Evolutionary conservation across 2,888 invertebrate species (phyloP).

Genomic region (Arrhopalites spinosus): DNA sequence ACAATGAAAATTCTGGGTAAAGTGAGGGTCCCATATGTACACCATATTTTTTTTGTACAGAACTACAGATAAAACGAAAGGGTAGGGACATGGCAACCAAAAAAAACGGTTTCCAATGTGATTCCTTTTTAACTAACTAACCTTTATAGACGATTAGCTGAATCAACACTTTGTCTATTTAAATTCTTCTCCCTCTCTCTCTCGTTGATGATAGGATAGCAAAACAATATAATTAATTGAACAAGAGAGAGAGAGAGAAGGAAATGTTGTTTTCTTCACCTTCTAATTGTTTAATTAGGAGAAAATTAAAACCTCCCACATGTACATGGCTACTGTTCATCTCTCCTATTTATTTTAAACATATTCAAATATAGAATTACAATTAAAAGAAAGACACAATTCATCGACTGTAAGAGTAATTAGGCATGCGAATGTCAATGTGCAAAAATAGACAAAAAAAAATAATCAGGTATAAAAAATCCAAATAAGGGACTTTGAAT

Average conservation of each 20-base stretch:
- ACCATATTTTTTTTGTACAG: too few species aligned
- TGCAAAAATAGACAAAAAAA: not conserved
- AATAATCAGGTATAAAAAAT: not conserved
- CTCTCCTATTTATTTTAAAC: not conserved
- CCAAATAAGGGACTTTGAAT: not conserved
- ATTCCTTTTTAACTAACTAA: too few species aligned
- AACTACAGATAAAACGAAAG: too few species aligned
- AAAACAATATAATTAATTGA: not conserved
- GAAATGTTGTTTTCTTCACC: not conserved
- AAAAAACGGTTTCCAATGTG: too few species aligned
- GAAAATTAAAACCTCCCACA: not conserved
- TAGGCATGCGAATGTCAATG: not conserved
- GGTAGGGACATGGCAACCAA: too few species aligned
- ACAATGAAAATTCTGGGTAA: too few species aligned
- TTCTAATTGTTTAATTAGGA: constrained; percentile 1
- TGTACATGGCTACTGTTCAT: not conserved
- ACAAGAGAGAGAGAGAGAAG: not conserved
- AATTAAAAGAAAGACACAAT: not conserved
- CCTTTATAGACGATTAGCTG: too few species aligned
- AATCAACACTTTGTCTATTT: too few species aligned
- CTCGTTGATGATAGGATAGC: too few species aligned
- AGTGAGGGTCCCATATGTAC: too few species aligned
- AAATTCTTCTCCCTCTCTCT: too few species aligned
- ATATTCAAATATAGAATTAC: too few species aligned
- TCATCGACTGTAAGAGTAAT: not conserved